Base-by-base conservation (phyloP, 2,888 invertebrate species). In the Gastracanthus pulcherrimus region DNA sequence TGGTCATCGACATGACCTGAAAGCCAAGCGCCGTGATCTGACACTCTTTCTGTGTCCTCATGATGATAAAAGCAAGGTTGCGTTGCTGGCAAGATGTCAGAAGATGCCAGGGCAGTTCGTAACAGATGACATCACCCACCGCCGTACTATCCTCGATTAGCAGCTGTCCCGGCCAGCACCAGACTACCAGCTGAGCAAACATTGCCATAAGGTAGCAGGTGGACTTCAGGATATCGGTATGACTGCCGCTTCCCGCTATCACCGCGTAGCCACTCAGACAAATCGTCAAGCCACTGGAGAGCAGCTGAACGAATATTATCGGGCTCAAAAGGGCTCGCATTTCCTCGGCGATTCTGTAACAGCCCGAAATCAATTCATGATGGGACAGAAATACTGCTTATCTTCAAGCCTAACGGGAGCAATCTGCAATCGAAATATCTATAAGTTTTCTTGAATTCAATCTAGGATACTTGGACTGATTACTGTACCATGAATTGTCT, bases 211-310 rank as follows among this genome's bases (percentile, higher is more conserved):
- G 16, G 36, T 71, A 71, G 36, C 38, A 16, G 4, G n/a, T 48
- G 29, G 16, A 69, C 31, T n/a, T 69, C 13, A 45, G n/a, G 3
- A 26, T 16, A 5, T 69, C 67, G 9, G n/a, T 69, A 3, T 16
- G 23, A 13, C 19, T 26, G 29, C 11, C 19, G 19, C 29, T 26
- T 26, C 67, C 78, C n/a, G n/a, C n/a, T 11, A 74, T 62, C 1
- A 85, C 23, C 0, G 85, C 83, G 41, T 78, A 86, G 16, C 86
- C 85, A 26, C 84, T 84, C 41, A 87, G 71, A 62, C 87, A 87
- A 34, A 87, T 84, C 71, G 84, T 84, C 7, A 86, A 11, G 3
- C 84, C 84, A 29, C 84, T 85, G 7, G 83, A 83, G 0, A 87
- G 23, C 2, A 87, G 62, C 80, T 86, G 85, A 0, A 84, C 48